These are phyloP conservation scores for Thereva unica DNA, from an alignment of 2,888 invertebrate genomes.

Conservation along the genomic window DNA sequence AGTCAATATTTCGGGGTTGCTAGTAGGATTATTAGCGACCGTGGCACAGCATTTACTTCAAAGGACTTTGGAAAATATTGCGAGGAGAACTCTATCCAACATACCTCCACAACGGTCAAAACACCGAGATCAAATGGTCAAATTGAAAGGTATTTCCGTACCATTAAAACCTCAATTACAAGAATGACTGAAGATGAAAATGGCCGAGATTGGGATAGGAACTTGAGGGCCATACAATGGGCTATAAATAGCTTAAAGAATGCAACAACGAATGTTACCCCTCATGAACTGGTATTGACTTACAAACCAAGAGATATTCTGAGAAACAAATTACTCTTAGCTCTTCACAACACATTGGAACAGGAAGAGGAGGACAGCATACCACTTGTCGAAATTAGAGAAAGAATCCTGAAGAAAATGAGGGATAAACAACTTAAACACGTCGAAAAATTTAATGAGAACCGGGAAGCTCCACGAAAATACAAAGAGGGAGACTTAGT, in stretches of 20 bases:
- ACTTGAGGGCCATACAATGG: slow-evolving; percentile 32
- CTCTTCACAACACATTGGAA: slow-evolving; percentile 6
- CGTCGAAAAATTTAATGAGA: background rate
- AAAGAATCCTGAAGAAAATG: slow-evolving; percentile 9
- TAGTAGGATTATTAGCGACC: slow-evolving; percentile 39
- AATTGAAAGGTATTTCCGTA: slow-evolving; percentile 41
- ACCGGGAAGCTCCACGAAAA: background rate
- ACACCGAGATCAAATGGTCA: slow-evolving; percentile 43
- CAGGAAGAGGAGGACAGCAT: slow-evolving; percentile 16
- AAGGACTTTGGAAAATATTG: slow-evolving; percentile 40
- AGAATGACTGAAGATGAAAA: slow-evolving; percentile 29
- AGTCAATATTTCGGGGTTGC: slow-evolving; percentile 41
- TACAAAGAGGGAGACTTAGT: slow-evolving; percentile 32
- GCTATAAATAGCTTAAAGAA: slow-evolving; percentile 29
- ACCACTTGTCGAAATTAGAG: slow-evolving; percentile 7
- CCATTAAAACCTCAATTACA: slow-evolving; percentile 28
- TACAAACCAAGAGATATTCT: slow-evolving; percentile 23
- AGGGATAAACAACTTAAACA: slow-evolving; percentile 17
- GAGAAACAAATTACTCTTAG: slow-evolving; percentile 13
- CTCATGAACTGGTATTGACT: slow-evolving; percentile 26
- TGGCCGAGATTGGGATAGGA: slow-evolving; percentile 33
- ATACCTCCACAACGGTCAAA: slow-evolving; percentile 35
- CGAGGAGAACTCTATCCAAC: slow-evolving; percentile 35
- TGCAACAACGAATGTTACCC: slow-evolving; percentile 19
- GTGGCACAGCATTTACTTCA: slow-evolving; percentile 43